These are phyloP conservation scores for Drepanosiphum platanoidis DNA, from an alignment of 2,888 invertebrate species.

Conservation along the genomic window DNA sequence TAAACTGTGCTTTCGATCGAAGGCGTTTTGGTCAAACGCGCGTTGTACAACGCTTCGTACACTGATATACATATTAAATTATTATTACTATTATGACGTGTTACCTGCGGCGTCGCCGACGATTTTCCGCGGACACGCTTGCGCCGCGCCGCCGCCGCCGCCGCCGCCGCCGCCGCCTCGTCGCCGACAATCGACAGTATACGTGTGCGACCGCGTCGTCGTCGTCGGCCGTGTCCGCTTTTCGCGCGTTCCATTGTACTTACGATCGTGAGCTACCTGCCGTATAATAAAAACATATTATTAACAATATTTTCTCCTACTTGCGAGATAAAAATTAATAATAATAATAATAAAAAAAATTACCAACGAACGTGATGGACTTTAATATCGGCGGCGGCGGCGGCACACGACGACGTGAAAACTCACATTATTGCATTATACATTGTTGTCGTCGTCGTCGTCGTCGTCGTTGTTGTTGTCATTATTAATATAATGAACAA, in stretches of 20 bases:
- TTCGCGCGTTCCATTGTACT: constrained; percentile 8
- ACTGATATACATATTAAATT: not conserved
- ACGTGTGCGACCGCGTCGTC: too few relatives aligned
- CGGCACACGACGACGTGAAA: not conserved
- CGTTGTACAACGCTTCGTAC: not conserved
- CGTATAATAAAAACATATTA: not conserved
- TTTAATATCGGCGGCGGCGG: not conserved
- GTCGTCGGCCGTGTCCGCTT: constrained; percentile 9
- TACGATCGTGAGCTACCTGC: not conserved
- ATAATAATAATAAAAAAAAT: not conserved
- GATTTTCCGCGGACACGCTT: constrained; percentile 33
- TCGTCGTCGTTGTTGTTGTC: not conserved
- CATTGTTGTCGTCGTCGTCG: constrained; percentile 6
- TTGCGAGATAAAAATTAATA: not conserved
- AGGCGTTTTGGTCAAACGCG: not conserved
- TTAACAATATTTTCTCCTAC: constrained; percentile 20
- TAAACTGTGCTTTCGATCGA: not conserved
- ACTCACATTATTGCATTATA: constrained; percentile 21
- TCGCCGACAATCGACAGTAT: too few relatives aligned
- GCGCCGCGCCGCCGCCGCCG: not conserved
- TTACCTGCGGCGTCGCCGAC: not conserved
- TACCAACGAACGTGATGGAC: constrained; percentile 9
- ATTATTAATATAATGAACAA: constrained; percentile 11
- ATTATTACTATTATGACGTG: not conserved
- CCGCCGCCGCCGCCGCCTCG: not conserved